Base-by-base conservation (phyloP, 1,140 invertebrate species). In the Bombus soroeensis region DNA sequence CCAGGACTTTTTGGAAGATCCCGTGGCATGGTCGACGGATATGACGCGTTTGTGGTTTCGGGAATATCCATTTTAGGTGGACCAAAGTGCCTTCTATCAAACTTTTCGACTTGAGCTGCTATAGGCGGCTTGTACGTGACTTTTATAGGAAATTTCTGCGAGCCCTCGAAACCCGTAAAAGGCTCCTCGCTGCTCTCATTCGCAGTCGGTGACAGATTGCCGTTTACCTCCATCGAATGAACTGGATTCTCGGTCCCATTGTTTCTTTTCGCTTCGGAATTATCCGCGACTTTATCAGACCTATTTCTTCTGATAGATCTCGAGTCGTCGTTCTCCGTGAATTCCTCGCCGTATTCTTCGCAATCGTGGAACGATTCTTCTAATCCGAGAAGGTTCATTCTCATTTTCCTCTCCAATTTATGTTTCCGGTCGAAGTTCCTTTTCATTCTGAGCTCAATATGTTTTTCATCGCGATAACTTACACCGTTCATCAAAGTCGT, bases 31-130 rank as follows among this genome's bases (percentile, higher is more conserved):
- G 88, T 86, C 2, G 81, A 77, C 32, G 72, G 39, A 32, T 68
- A 72, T 32, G 59, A n/a, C 1, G 71, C 47, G 28, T 41, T 32
- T 12, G 80, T 86, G 39, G 89, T 85, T 22, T 92, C 89, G 3
- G 82, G 43, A 66, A 86, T 41, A 32, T 92, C 87, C 59, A 88
- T 25, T 43, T 93, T 94, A 6, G 90, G 86, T 32, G 93, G 90
- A 0, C 93, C 93, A 32, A 94, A 95, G 81, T 94, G 93, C 32
- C 94, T 90, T 59, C 93, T 91, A 87, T 94, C 94, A 76, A 94
- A 94, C 90, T 94, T 94, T 68, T 94, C 93, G 22, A 86, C 74
- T 15, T 92, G 90, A 74, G 87, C 78, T 18, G 86, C 59, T 15
- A 73, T 76, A 1, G 91, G 66, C 53, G 88, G 74, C 81, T 93